Evolutionary conservation across 2,113 vertebrate species (phyloP).

Genomic region (Oryzias melastigma): DNA sequence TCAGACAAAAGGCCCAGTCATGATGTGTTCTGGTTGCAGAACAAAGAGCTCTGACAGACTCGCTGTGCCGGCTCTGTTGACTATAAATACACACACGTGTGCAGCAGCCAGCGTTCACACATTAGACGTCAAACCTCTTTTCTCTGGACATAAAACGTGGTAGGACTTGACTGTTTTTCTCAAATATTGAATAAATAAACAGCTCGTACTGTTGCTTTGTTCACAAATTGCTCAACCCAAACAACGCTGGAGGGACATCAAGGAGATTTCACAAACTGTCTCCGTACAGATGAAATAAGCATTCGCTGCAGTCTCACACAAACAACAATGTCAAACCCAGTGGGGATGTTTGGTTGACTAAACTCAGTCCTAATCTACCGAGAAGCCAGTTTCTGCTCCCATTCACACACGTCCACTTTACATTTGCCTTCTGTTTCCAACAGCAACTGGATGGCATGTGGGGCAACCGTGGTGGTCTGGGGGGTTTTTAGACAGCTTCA

Average conservation of each 20-base stretch:
- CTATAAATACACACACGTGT: slow-evolving; percentile 49
- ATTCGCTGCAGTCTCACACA: slow-evolving; percentile 15
- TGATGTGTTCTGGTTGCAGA: slow-evolving; percentile 52
- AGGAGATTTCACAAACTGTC: slow-evolving; percentile 31
- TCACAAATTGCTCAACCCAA: slow-evolving; percentile 17
- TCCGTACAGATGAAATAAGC: slow-evolving; percentile 37
- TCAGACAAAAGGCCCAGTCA: slow-evolving; percentile 64
- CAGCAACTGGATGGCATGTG: slow-evolving; percentile 60
- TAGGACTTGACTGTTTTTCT: slow-evolving; percentile 50
- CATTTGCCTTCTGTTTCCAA: slow-evolving; percentile 46
- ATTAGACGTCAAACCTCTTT: slow-evolving; percentile 44
- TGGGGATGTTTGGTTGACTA: slow-evolving; percentile 16
- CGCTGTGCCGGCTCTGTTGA: slow-evolving; percentile 44
- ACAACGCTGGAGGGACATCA: slow-evolving; percentile 35
- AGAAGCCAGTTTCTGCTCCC: slow-evolving; percentile 21
- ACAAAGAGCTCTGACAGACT: slow-evolving; percentile 69
- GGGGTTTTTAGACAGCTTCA: slow-evolving; percentile 37
- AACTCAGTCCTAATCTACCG: slow-evolving; percentile 11
- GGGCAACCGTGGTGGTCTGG: slow-evolving; percentile 65
- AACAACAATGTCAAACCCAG: slow-evolving; percentile 34
- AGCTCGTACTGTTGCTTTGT: slow-evolving; percentile 8
- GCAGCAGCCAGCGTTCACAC: neutral
- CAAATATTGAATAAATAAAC: slow-evolving; percentile 45
- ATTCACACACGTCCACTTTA: slow-evolving; percentile 18
- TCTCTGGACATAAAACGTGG: slow-evolving; percentile 35